Evolutionary conservation across 2,888 invertebrate genomes (phyloP).

Genomic region (Netelia virgata): DNA sequence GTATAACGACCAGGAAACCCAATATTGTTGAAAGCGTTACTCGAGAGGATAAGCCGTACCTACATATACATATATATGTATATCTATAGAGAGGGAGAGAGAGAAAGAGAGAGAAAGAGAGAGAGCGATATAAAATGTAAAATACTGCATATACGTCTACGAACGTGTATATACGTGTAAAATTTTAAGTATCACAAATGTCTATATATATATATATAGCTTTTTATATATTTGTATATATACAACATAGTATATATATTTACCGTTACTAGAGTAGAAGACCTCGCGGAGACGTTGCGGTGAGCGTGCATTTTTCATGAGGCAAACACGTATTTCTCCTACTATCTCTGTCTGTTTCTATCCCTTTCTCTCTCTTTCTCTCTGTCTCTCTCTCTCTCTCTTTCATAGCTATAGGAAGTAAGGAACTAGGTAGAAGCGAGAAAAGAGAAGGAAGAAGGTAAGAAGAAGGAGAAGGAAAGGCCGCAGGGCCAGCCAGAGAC

Average conservation of each 20-base stretch:
- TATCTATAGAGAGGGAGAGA: too few species aligned
- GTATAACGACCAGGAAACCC: conserved; percentile 56
- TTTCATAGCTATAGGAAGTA: background rate
- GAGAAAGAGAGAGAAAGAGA: too few species aligned
- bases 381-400: too few species aligned
- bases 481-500: conserved; percentile 39
- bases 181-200: too few species aligned
- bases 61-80: conserved; percentile 2
- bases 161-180: background rate
- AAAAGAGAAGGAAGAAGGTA: background rate
- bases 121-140: background rate
- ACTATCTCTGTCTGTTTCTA: too few species aligned
- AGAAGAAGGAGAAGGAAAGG: conserved; percentile 23
- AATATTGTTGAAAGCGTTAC: conserved; percentile 58
- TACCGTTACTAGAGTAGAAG: conserved; percentile 40
- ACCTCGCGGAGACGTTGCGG: conserved; percentile 29
- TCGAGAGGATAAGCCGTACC: conserved; percentile 25
- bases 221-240: too few species aligned
- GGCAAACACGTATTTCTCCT: conserved; percentile 36
- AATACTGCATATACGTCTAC: background rate
- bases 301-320: conserved; percentile 54
- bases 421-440: conserved; percentile 15
- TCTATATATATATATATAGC: conserved; percentile 8
- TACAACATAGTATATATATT: background rate
- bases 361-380: conserved; percentile 16